phyloP scores from a whole-genome alignment of 2,797 vertebrate genomes.

The Enteromius radiatus region DNA sequence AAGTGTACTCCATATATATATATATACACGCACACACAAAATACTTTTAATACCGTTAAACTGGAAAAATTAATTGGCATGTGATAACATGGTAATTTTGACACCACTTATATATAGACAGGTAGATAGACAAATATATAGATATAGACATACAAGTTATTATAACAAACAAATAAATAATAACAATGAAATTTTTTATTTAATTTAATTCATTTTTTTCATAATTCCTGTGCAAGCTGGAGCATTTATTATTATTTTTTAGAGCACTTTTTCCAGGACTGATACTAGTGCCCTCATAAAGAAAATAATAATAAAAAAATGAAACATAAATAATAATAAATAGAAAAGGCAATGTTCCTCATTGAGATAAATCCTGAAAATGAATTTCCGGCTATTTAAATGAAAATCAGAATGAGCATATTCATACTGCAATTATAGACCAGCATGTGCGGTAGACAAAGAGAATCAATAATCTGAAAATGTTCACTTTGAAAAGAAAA shows the following conservation, averaged over 20 bases:
- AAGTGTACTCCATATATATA: too few relatives aligned
- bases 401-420: neutral
- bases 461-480: neutral
- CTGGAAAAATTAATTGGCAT: too few relatives aligned
- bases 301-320: neutral
- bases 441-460: neutral
- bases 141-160: too few relatives aligned
- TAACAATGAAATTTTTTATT: too few relatives aligned
- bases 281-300: neutral
- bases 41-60: too few relatives aligned
- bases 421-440: neutral
- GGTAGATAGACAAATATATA: too few relatives aligned
- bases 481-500: slow-evolving; percentile 13
- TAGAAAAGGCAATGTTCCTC: neutral
- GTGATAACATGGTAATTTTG: too few relatives aligned
- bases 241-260: neutral
- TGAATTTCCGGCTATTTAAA: neutral
- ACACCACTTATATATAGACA: too few relatives aligned
- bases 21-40: too few relatives aligned
- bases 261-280: neutral
- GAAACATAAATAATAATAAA: neutral
- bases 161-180: too few relatives aligned
- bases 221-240: neutral
- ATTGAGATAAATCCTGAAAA: slow-evolving; percentile 1
- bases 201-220: too few relatives aligned